Percentiles rank a stretch among this genome's conserved stretches.
Evolutionary conservation across 1,140 invertebrate species (phyloP).

Genomic region (Heliothis virescens): DNA sequence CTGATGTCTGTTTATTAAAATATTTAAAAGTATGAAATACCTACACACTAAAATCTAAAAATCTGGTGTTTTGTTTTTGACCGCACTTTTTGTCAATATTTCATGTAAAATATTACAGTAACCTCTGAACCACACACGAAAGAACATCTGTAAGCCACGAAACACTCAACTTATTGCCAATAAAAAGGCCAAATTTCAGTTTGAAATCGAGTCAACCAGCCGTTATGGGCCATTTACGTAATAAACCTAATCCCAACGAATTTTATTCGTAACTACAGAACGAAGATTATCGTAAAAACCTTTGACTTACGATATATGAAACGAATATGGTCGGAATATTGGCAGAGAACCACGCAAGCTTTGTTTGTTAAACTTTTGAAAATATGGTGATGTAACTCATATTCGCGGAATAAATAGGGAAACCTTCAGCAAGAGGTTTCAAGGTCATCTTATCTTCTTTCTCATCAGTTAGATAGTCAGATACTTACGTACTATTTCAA

Average conservation of each 20-base stretch:
- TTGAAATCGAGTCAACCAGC: constrained; percentile 4
- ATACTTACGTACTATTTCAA: too few relatives aligned
- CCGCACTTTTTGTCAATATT: too few relatives aligned
- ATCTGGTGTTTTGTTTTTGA: too few relatives aligned
- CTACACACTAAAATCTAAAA: too few relatives aligned
- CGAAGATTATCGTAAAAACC: constrained; percentile 7
- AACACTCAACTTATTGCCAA: constrained; percentile 8
- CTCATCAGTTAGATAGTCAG: too few relatives aligned
- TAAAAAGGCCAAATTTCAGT: constrained; percentile 14
- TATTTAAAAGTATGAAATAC: too few relatives aligned
- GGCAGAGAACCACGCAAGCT: neutral
- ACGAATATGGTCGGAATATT: neutral
- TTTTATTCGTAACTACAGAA: constrained; percentile 3
- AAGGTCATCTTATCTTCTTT: too few relatives aligned
- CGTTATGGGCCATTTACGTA: constrained; percentile 1
- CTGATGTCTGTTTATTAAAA: too few relatives aligned
- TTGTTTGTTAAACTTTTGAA: neutral
- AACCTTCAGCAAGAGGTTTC: too few relatives aligned
- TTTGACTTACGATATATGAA: neutral
- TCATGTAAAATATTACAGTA: too few relatives aligned
- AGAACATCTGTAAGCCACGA: neutral
- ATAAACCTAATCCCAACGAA: neutral
- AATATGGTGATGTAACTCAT: neutral
- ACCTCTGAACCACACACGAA: neutral
- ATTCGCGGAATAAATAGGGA: too few relatives aligned